Base-by-base conservation (phyloP, 30 jellyfish, hydroid and myxozoan genomes). In the Cassiopea xamachana region DNA sequence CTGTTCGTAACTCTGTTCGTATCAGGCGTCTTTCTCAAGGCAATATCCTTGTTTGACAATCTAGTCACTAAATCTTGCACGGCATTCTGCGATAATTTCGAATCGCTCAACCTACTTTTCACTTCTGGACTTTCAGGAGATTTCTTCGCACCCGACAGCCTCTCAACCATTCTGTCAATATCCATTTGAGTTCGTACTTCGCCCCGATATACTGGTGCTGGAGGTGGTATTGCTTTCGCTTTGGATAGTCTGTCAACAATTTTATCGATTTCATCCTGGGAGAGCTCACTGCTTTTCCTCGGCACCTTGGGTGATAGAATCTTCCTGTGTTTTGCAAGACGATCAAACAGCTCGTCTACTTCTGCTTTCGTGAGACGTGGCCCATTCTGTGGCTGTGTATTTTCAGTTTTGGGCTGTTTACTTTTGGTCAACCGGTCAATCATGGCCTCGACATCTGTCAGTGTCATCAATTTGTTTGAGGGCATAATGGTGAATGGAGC, bases 11-110 rank as follows among this genome's bases (percentile, higher is more conserved):
- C 19, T 48, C 98, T 80, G 48, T 60, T 80, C 1, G 90, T 46
- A n/a, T 92, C 98, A 0, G 98, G 98, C 62, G 98, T 92, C 46
- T 84, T 79, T 69, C 84, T 79, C 70, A 84, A 43, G 7, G 98
- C 93, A 60, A 70, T 45, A 39, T 86, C 93, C 75, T 89, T 89
- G 60, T 92, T 69, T 9, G 95, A 47, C 47, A 92, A 87, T 59
- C 98, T 69, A 18, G 62, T 1, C 43, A 89, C 90, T 55, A 92
- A 58, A 17, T 86, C 90, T 77, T 80, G 74, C 19, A 92, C 60
- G 0, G 81, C 95, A 16, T 77, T 73, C 76, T 86, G 73, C 55
- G 93, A 17, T 50, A 92, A 48, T 19, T 80, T 73, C 1, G 69
- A 67, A 18, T 51, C 70, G n/a, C 70, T 70, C 46, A 64, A 49